Evolutionary conservation across 2,888 invertebrate genomes (phyloP), one percentile per base, ranked within the genome.

Genomic region (Tachina lurida): DNA sequence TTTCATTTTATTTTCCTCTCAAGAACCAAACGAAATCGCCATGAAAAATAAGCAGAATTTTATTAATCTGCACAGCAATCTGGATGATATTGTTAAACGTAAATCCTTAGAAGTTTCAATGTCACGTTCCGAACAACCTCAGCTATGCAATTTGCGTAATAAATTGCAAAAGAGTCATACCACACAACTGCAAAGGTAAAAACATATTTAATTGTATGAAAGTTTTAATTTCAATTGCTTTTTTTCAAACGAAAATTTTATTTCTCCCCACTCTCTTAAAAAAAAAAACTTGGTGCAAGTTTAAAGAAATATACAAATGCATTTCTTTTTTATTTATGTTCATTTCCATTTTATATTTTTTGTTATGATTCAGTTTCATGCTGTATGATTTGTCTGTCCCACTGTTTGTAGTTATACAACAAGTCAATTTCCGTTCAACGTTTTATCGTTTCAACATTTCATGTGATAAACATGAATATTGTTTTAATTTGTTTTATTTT

Each of bases 51-150:
- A 92, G 89, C 92, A 92, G 74, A 92, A 92, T 88, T 92, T 90
- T 86, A 92, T 93, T 52, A 93, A 93, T 88, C 88, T 92, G 88
- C 92, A 92, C 84, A 92, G 91, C 88, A 92, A 92, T 88, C 90
- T 92, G 84, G 92, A 92, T 81, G 93, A 93, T 84, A 93, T 93
- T 87, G 92, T 93, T 60, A 92, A 92, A 88, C 91, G 91, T 81
- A 93, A 92, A 87, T 90, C 92, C 91, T 91, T 95, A 92, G 95
- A 96, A 90, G 94, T 95, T 87, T 96, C 96, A 89, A 97, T 97
- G 97, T 96, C 96, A 86, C 96, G 96, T 91, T 97, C 97, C 84
- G 97, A 97, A 93, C 96, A 97, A 90, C 96, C 96, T 89, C 96
- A 97, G 93, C 75, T 67, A 12, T 83, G 83, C 79, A 97, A 97